phyloP scores from a whole-genome alignment of 2,797 vertebrate genomes.

The Potorous gilbertii region DNA sequence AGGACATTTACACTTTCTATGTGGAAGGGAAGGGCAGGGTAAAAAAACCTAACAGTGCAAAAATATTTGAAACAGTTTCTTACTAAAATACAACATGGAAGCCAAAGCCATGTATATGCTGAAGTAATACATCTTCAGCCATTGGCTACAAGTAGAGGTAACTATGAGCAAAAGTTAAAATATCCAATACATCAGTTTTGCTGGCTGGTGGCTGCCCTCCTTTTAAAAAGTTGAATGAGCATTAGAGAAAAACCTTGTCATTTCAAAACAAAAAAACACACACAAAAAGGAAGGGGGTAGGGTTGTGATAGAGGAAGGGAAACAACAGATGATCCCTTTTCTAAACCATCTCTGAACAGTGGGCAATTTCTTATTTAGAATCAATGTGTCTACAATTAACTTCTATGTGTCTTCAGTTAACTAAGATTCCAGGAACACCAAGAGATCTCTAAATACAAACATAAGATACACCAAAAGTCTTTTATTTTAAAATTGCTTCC shows the following conservation, averaged over 20 bases:
- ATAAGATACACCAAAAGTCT: background rate
- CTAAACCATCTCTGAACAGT: background rate
- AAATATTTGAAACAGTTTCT: constrained; percentile 77
- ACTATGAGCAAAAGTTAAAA: constrained; percentile 73
- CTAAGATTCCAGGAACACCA: constrained; percentile 7
- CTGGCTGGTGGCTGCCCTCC: constrained; percentile 72
- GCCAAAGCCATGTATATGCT: constrained; percentile 67
- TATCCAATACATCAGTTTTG: constrained; percentile 54
- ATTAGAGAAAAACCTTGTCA: constrained; percentile 72
- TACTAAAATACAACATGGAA: constrained; percentile 78
- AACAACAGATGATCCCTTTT: background rate
- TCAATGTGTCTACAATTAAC: background rate
- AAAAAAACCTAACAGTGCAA: constrained; percentile 84
- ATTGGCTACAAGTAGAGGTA: constrained; percentile 64
- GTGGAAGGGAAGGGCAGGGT: constrained; percentile 67
- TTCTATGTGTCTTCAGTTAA: background rate
- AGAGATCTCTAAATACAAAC: constrained; percentile 5
- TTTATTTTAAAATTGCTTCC: constrained; percentile 39
- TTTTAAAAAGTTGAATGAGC: constrained; percentile 76
- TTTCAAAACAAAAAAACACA: constrained; percentile 66
- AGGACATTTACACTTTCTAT: constrained; percentile 72
- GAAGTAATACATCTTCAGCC: constrained; percentile 58
- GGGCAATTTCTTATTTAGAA: background rate
- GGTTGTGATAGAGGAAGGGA: background rate
- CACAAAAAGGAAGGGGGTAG: background rate